Base-by-base conservation (phyloP, 2,888 invertebrate genomes). In the Drosophila formosana region DNA sequence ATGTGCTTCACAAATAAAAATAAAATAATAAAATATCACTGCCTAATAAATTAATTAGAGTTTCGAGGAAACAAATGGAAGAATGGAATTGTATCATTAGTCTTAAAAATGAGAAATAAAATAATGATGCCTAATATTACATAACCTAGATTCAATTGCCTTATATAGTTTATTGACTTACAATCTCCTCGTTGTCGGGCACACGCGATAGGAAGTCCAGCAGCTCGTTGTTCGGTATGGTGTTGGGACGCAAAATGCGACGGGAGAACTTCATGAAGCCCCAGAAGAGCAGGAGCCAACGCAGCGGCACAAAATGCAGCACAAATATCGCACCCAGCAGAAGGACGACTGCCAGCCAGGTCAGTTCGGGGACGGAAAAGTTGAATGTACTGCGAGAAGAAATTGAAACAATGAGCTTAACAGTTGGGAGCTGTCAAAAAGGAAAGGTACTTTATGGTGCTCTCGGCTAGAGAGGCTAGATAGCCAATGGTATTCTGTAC, bases 401-500 rank as follows among this genome's bases (percentile, higher is more conserved):
- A n/a, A n/a, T 9, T 3, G 3, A 0, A 3, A 28, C 4, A n/a
- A 28, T 39, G 3, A 8, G 8, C 3, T 26, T 13, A 13, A n/a
- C n/a, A 43, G 0, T 0, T 2, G n/a, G 13, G 11, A 2, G 2
- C 18, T 1, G 18, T 18, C 18, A 8, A 2, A 4, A n/a, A 1
- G 1, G 7, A 1, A 9, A n/a, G 64, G 93, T 94, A 98, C 98
- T 99, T 99, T 94, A 98, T 98, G 61, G 98, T 95, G 90, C 96
- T 95, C 93, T 99, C 99, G 75, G 97, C 96, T 67, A 99, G 93
- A n/a, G 98, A 97, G 7, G 98, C 98, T 70, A 98, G 95, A 90
- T 96, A 97, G 26, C 99, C 99, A 66, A 99, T 96, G 0, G 97
- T 96, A 89, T 99, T 98, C 92, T 99, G 99, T 3, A 99, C 98